Conservation (phyloP, 1,140 invertebrate genomes). For the Bombus vancouverensis region DNA sequence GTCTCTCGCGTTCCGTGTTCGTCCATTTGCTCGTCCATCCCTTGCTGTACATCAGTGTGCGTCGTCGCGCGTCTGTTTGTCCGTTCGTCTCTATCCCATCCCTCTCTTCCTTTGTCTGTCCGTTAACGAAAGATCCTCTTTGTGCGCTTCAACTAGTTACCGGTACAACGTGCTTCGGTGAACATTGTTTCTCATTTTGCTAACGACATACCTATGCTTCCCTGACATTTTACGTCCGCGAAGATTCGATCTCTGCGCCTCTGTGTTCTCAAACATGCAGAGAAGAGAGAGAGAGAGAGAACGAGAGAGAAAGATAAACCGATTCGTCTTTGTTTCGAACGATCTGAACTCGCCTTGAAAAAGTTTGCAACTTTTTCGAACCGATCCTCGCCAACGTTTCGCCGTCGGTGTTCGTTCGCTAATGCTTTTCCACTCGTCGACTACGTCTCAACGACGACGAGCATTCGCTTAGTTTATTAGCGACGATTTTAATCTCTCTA, state of each 20-base stretch:
- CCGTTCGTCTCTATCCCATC: slow-evolving; percentile 8
- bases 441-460: not conserved
- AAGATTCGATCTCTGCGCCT: not conserved
- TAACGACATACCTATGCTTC: slow-evolving; percentile 1
- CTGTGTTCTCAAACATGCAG: too few species aligned
- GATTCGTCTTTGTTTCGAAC: not conserved
- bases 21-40: slow-evolving; percentile 16
- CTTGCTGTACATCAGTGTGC: not conserved
- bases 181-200: slow-evolving; percentile 21
- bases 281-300: too few species aligned
- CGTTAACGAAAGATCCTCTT: slow-evolving; percentile 27
- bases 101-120: slow-evolving; percentile 20
- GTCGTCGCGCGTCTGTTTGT: not conserved
- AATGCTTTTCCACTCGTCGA: not conserved
- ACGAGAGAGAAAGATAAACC: not conserved
- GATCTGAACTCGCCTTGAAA: not conserved
- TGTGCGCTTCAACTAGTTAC: slow-evolving; percentile 28
- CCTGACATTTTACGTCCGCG: not conserved
- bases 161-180: not conserved
- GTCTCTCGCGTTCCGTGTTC: not conserved
- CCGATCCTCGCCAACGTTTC: not conserved
- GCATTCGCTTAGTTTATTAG: slow-evolving; percentile 22
- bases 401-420: not conserved
- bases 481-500: not conserved
- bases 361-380: not conserved